Evolutionary conservation across 2,113 vertebrate genomes (phyloP).

Genomic region (Sisor rabdophorus): DNA sequence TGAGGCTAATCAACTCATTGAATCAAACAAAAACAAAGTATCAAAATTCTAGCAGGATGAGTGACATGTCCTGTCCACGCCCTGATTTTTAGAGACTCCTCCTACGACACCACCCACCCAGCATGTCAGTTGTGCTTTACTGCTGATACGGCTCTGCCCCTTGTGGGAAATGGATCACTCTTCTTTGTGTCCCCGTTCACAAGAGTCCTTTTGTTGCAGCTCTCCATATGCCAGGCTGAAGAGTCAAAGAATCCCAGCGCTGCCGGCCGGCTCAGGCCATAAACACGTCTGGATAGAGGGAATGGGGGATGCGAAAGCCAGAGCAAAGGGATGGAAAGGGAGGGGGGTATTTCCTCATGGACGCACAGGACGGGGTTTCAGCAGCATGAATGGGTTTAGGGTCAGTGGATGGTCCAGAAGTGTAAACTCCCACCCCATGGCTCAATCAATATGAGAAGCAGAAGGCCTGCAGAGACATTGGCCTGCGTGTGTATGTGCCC

Average conservation of each 20-base stretch:
- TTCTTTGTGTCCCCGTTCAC: constrained; percentile 51
- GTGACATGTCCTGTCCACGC: neutral
- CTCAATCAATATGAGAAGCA: constrained; percentile 47
- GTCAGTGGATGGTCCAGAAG: constrained; percentile 39
- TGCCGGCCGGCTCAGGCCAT: constrained; percentile 44
- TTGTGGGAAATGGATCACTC: constrained; percentile 39
- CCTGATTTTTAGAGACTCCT: constrained; percentile 3
- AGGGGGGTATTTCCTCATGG: constrained; percentile 30
- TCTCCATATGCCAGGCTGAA: constrained; percentile 55
- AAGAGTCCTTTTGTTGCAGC: constrained; percentile 56
- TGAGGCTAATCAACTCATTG: constrained; percentile 13
- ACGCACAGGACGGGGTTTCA: constrained; percentile 31
- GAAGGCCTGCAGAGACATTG: constrained; percentile 38
- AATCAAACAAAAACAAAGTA: constrained; percentile 9
- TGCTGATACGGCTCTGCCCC: constrained; percentile 44
- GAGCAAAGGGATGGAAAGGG: neutral
- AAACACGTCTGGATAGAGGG: constrained; percentile 51
- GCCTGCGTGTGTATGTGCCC: constrained; percentile 23
- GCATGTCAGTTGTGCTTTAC: constrained; percentile 47
- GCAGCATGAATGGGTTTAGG: constrained; percentile 43
- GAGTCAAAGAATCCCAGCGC: constrained; percentile 46
- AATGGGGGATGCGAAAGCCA: constrained; percentile 24
- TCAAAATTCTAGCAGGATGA: neutral
- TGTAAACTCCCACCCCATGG: constrained; percentile 29
- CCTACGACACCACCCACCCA: constrained; percentile 20